Evolutionary conservation across 2,113 vertebrate species (phyloP).

Genomic region (Epinephelus fuscoguttatus): DNA sequence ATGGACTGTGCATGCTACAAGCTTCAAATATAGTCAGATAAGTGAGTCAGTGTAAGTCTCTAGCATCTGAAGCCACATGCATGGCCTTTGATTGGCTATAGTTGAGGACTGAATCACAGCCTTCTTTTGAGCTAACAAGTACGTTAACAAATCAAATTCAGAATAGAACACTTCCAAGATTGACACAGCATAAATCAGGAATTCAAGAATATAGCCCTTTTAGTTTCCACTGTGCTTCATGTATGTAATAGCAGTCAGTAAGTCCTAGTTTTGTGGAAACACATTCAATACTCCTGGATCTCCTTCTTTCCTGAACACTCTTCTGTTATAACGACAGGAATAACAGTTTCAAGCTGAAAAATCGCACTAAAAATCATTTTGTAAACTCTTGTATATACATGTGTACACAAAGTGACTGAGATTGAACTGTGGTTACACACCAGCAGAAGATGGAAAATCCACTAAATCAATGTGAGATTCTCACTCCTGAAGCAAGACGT

Average conservation of each 20-base stretch:
- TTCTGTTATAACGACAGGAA: neutral
- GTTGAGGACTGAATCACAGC: neutral
- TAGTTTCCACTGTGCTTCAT: neutral
- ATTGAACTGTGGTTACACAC: conserved; percentile 31
- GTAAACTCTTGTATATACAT: conserved; percentile 21
- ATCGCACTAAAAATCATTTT: conserved; percentile 27
- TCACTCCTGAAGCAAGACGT: conserved; percentile 22
- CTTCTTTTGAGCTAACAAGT: neutral
- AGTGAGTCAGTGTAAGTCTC: neutral
- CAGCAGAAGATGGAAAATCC: conserved; percentile 58
- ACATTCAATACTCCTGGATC: neutral
- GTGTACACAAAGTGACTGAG: conserved; percentile 36
- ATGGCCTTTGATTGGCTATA: neutral
- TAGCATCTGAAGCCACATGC: neutral
- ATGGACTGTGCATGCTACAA: neutral
- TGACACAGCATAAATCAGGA: neutral
- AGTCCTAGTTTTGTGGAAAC: neutral
- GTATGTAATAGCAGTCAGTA: neutral
- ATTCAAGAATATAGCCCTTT: neutral
- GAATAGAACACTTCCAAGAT: neutral
- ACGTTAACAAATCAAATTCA: neutral
- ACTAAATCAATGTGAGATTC: conserved; percentile 57
- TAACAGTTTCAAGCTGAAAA: conserved; percentile 22
- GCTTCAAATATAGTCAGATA: neutral
- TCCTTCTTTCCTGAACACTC: neutral